Conservation (phyloP, 2,113 vertebrate genomes). For the Leptosomus discolor region DNA sequence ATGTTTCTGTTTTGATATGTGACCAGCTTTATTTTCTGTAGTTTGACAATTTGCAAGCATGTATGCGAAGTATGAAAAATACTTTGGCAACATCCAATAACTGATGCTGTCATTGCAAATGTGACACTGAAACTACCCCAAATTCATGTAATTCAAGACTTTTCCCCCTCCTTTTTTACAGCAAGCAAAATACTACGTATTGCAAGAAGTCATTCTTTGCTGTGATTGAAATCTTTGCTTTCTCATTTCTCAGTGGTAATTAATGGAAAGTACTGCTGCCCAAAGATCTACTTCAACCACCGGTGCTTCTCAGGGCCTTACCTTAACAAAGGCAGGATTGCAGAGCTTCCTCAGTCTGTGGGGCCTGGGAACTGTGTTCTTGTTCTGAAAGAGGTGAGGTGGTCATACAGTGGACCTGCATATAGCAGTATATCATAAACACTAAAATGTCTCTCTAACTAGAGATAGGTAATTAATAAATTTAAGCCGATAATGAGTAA, state of each 20-base stretch:
- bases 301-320: constrained; percentile 98
- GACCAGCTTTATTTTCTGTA: background rate
- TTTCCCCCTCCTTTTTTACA: background rate
- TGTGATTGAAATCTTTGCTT: constrained; percentile 23
- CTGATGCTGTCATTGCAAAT: background rate
- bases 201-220: background rate
- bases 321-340: constrained; percentile 97
- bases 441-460: background rate
- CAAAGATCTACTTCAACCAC: constrained; percentile 99
- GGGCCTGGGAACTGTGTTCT: constrained; percentile 95
- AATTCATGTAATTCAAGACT: background rate
- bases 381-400: constrained; percentile 93
- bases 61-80: background rate
- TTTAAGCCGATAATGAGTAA: background rate
- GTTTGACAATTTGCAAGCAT: background rate
- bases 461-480: background rate
- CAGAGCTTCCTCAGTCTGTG: constrained; percentile 95
- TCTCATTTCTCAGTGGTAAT: constrained; percentile 73
- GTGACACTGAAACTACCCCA: background rate
- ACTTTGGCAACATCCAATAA: background rate
- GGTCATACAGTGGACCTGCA: background rate
- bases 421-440: background rate
- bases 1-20: background rate
- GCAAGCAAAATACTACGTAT: background rate
- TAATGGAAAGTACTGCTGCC: constrained; percentile 95